phyloP scores from a whole-genome alignment of 2,113 vertebrate genomes.

The Butorides virescens region DNA sequence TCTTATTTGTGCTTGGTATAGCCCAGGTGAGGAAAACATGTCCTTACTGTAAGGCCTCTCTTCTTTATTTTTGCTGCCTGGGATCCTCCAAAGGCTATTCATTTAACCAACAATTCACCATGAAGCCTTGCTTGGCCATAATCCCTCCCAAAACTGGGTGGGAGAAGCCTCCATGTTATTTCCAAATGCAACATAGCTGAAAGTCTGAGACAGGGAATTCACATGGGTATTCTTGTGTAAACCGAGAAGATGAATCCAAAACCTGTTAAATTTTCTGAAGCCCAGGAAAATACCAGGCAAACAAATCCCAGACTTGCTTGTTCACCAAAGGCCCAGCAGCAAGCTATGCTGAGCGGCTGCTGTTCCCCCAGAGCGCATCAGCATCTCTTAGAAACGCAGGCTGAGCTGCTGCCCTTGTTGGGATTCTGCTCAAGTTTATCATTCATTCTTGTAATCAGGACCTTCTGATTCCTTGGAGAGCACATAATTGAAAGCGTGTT shows the following conservation, averaged over 20 bases:
- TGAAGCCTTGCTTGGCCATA: neutral
- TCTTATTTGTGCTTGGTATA: neutral
- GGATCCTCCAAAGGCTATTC: neutral
- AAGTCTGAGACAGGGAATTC: neutral
- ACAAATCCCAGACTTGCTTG: neutral
- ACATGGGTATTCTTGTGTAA: neutral
- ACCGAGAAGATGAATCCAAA: neutral
- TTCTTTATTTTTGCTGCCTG: neutral
- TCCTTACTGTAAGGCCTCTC: neutral
- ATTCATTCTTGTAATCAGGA: conserved; percentile 18
- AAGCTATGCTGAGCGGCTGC: neutral
- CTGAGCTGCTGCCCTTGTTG: neutral
- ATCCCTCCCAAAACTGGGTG: neutral
- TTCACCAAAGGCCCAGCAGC: neutral
- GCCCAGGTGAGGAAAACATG: neutral
- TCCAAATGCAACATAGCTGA: neutral
- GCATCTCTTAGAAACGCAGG: neutral
- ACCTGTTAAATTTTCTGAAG: neutral
- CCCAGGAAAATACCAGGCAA: neutral
- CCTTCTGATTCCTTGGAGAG: neutral
- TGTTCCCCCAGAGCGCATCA: neutral
- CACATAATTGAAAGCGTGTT: neutral
- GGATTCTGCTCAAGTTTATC: conserved; percentile 33
- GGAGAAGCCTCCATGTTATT: neutral
- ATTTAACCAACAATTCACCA: neutral